Percentiles rank a stretch among this genome's conserved stretches.
Evolutionary conservation across 2,797 vertebrate species (phyloP).

Genomic region (Syngnathus acus): DNA sequence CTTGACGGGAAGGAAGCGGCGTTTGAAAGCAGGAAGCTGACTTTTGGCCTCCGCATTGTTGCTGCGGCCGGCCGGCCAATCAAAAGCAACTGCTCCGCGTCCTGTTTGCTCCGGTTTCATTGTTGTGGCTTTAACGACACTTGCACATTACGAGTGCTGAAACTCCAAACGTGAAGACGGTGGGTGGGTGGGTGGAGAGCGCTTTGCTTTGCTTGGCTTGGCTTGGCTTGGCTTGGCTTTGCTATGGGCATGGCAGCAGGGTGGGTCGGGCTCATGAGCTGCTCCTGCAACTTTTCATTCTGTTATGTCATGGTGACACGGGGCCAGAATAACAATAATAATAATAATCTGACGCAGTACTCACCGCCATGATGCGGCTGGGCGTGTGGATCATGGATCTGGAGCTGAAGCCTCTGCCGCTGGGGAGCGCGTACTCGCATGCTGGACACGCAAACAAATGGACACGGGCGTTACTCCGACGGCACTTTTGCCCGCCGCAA

Average conservation of each 20-base stretch:
- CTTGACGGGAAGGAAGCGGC: slow-evolving; percentile 1
- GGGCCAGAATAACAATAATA: not conserved
- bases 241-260: not conserved
- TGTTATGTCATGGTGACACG: not conserved
- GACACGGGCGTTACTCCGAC: too few species aligned
- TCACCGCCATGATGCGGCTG: slow-evolving; percentile 65
- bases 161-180: too few species aligned
- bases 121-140: slow-evolving; percentile 29
- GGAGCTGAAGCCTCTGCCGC: slow-evolving; percentile 63
- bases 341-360: slow-evolving; percentile 26
- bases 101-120: slow-evolving; percentile 42
- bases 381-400: slow-evolving; percentile 64
- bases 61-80: not conserved
- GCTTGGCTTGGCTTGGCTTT: too few species aligned
- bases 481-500: not conserved
- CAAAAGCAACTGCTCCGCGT: slow-evolving; percentile 8
- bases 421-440: slow-evolving; percentile 50
- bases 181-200: too few species aligned
- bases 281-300: slow-evolving; percentile 1
- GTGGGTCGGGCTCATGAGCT: not conserved
- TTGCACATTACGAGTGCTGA: slow-evolving; percentile 6
- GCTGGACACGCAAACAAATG: not conserved
- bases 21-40: slow-evolving; percentile 25
- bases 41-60: slow-evolving; percentile 17
- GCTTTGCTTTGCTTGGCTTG: too few species aligned